Evolutionary conservation across 1,140 invertebrate species (phyloP), one percentile per base, ranked within the genome.

Genomic region (Drosophila chauvacae): DNA sequence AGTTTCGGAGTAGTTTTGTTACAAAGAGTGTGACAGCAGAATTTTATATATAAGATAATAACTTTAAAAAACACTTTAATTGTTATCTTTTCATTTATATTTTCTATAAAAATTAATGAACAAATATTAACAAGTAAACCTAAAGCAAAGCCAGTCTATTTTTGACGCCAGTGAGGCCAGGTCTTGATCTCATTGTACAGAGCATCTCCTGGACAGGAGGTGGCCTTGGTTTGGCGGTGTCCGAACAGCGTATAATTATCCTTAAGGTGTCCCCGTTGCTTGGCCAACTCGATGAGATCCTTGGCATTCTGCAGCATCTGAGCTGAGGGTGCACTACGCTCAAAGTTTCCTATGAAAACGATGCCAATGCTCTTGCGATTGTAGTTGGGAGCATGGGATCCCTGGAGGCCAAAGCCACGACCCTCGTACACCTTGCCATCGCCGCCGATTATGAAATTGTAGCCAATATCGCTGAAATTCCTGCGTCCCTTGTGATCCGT

Each of bases 381-480:
- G 78, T 95, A 96, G 30, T 93, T 93, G 5, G 93, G 91, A 0
- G 95, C 94, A 82, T 97, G 96, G 0, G 95, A 95, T 0, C 96
- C 96, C 0, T 94, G 83, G 2, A 92, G 87, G 9, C 94, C 93
- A 94, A 96, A 97, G 3, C 96, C 96, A n/a, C 96, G 94, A 0
- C 96, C 96, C 83, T 96, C 95, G 75, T 94, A 95, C 4, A 94
- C 93, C 3, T 93, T 90, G 11, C 94, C 94, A 76, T 95, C 94
- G 37, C 94, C 93, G 39, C 94, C 94, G 26, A 93, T 92, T 9
- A 88, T 94, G 51, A 94, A 94, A 75, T 94, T 94, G 94, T 97
- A 94, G 93, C 96, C 93, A 78, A 95, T 96, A 80, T 97, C 96
- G 80, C 93, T 94, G 95, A 96, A 97, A 0, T 92, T 93, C 2